These are phyloP conservation scores for Graptemys geographica DNA, from an alignment of 2,797 vertebrate species.

Conservation along the genomic window DNA sequence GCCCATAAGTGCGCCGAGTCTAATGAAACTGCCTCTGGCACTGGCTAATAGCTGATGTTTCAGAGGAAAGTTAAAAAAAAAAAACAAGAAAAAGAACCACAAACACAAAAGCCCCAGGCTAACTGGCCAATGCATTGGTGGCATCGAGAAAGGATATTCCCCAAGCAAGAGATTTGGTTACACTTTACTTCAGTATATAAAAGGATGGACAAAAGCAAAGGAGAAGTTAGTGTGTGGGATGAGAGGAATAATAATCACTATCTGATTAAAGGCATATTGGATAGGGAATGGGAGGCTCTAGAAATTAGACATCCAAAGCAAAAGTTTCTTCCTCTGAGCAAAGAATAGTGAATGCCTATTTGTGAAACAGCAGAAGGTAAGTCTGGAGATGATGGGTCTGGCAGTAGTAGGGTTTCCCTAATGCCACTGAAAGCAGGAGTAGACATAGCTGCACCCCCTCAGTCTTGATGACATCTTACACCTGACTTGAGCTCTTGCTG, in stretches of 20 bases:
- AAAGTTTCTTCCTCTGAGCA: neutral
- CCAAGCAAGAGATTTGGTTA: neutral
- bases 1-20: neutral
- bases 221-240: constrained; percentile 19
- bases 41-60: constrained; percentile 35
- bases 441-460: neutral
- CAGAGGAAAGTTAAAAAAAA: neutral
- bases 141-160: neutral
- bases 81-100: neutral
- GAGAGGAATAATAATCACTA: constrained; percentile 3
- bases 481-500: neutral
- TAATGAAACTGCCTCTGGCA: constrained; percentile 19
- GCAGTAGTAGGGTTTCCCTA: neutral
- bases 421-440: neutral
- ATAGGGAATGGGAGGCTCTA: neutral
- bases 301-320: neutral
- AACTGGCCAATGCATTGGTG: neutral
- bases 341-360: rapidly evolving
- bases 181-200: neutral
- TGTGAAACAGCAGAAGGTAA: neutral
- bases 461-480: neutral
- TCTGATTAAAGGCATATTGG: constrained; percentile 13
- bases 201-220: constrained; percentile 17
- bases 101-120: neutral
- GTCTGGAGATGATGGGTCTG: neutral